phyloP scores from a whole-genome alignment of 2,113 vertebrate genomes.

The Cyphomyrus plagiostoma region DNA sequence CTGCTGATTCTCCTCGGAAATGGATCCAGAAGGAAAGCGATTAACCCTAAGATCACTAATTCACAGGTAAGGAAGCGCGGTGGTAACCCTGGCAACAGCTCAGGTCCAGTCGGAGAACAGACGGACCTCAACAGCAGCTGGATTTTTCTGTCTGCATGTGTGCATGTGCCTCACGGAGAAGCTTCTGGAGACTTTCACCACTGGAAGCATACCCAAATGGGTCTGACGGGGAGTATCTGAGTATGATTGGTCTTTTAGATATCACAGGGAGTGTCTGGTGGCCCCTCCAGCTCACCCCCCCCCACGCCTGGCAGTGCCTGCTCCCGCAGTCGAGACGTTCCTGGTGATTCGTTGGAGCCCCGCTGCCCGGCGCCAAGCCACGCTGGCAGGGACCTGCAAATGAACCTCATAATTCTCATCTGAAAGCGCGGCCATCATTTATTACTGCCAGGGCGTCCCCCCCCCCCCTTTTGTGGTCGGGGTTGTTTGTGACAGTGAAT shows the following conservation, averaged over 20 bases:
- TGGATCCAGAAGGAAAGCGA: constrained; percentile 39
- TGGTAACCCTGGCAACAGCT: constrained; percentile 57
- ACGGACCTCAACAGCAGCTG: neutral
- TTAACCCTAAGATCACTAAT: constrained; percentile 52
- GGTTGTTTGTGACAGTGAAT: neutral
- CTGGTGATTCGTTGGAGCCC: constrained; percentile 23
- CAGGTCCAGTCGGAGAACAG: neutral
- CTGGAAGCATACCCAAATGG: neutral
- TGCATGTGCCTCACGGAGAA: neutral
- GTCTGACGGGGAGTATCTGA: too few relatives aligned
- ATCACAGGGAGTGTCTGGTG: neutral
- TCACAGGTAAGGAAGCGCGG: constrained; percentile 53
- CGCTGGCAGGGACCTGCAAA: constrained; percentile 19
- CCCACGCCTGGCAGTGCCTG: neutral
- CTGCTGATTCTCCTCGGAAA: neutral
- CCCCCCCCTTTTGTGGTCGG: neutral
- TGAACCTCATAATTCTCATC: constrained; percentile 36
- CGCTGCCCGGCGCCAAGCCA: constrained; percentile 18
- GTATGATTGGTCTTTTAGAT: constrained; percentile 1
- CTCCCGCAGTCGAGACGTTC: neutral
- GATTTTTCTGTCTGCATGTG: neutral
- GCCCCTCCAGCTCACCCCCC: too few relatives aligned
- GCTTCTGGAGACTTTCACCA: neutral
- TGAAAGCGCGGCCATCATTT: constrained; percentile 27
- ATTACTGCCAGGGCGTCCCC: constrained; percentile 18